Conservation (phyloP, 2,113 vertebrate species). For the Oreotrochilus melanogaster region DNA sequence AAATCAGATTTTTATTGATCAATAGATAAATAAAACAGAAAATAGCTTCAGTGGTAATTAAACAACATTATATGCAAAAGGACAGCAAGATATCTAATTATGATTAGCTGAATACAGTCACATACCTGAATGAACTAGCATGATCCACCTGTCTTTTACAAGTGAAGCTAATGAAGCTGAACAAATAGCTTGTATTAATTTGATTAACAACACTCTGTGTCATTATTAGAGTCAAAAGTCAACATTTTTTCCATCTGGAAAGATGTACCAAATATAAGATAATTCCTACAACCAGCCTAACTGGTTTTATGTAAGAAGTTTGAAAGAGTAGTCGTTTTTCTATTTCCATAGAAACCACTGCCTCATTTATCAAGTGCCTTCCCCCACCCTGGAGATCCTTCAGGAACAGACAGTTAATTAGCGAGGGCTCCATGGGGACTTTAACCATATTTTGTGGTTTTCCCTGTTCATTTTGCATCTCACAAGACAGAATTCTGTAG, state of each 20-base stretch:
- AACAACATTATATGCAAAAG: background rate
- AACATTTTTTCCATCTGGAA: background rate
- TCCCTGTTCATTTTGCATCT: background rate
- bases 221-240: background rate
- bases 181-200: background rate
- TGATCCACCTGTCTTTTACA: background rate
- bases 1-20: background rate
- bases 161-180: background rate
- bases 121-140: accelerated
- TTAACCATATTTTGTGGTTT: background rate
- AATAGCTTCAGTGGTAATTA: background rate
- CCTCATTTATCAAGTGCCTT: background rate
- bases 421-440: background rate
- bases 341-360: constrained; percentile 10
- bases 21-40: background rate
- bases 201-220: background rate
- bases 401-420: background rate
- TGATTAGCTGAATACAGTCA: accelerated
- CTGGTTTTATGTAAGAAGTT: background rate
- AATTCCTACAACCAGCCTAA: background rate
- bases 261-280: background rate
- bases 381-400: background rate
- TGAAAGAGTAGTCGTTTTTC: background rate
- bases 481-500: background rate
- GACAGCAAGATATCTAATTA: background rate